These are phyloP conservation scores for Trichosurus vulpecula DNA, from an alignment of 2,797 vertebrate genomes.

Conservation along the genomic window DNA sequence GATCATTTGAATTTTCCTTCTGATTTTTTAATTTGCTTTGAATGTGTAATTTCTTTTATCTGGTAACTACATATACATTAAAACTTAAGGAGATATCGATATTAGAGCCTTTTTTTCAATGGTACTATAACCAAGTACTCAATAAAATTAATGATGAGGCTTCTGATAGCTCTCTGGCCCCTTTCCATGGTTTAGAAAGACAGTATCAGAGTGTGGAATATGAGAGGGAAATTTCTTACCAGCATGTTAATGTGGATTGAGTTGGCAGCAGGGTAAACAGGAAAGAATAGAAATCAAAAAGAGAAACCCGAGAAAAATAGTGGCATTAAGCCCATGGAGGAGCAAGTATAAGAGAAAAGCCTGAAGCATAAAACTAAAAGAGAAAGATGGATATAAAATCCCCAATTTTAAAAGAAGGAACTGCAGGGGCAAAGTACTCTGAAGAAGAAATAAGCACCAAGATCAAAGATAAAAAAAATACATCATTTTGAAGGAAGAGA, in stretches of 20 bases:
- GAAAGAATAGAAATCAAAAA: constrained; percentile 52
- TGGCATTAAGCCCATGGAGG: constrained; percentile 17
- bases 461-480: constrained; percentile 64
- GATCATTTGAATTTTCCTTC: neutral
- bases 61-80: neutral
- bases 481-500: constrained; percentile 61
- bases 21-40: neutral
- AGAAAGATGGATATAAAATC: constrained; percentile 53
- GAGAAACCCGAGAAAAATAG: constrained; percentile 64
- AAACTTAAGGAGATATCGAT: neutral
- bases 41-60: neutral
- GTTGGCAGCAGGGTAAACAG: constrained; percentile 6
- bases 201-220: neutral
- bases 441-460: constrained; percentile 59
- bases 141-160: constrained; percentile 9
- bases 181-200: constrained; percentile 9
- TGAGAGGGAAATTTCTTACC: constrained; percentile 40
- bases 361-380: constrained; percentile 47
- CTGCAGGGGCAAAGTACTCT: constrained; percentile 62
- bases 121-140: neutral
- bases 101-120: neutral
- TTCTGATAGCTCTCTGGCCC: neutral
- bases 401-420: constrained; percentile 37
- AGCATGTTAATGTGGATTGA: constrained; percentile 20
- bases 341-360: constrained; percentile 56